Base-by-base conservation (phyloP, 2,888 invertebrate genomes). In the Tigriopus californicus region DNA sequence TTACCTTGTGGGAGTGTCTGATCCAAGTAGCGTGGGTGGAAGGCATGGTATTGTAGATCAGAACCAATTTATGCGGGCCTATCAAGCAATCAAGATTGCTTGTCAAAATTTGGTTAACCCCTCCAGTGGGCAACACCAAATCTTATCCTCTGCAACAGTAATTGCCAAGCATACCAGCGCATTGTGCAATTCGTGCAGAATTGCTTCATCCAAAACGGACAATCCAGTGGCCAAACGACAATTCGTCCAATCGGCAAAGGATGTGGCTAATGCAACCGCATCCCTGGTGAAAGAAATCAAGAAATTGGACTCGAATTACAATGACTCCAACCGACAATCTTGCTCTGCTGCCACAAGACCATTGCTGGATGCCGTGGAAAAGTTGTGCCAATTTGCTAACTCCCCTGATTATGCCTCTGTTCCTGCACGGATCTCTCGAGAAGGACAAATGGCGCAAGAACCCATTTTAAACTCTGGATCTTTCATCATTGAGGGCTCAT, bases 191-290 rank as follows among this genome's bases (percentile, higher is more conserved):
- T 86, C 92, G 44, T 97, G 97, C 69, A 80, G 95, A 40, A 79
- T 83, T 58, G 95, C 97, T 0, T 92, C 92, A 40, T 85, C 86
- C 63, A 85, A 85, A 68, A 90, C 91, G 1, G 79, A 77, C 61
- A 89, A 89, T 71, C 87, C 92, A 0, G 85, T 85, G 3, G 91
- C 91, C 60, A 95, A 95, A 74, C 75, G 92, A 41, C 94, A 94
- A 72, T 95, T 98, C 72, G 94, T 98, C 59, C 91, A 95, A 70
- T 86, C 90, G 64, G 97, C 97, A 59, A 92, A 94, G 71, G 92
- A 95, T 67, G 91, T 98, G 1, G 97, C 97, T 55, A 89, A 89
- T 72, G 88, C 88, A 18, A 98, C 98, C 1, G 88, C 94, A 0
- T 81, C 82, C 63, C 78, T 98, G 20, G 95, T 98, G 20, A 89